Evolutionary conservation across 2,797 vertebrate species (phyloP), one percentile per base, ranked within the genome.

Genomic region (Nothura maculosa): DNA sequence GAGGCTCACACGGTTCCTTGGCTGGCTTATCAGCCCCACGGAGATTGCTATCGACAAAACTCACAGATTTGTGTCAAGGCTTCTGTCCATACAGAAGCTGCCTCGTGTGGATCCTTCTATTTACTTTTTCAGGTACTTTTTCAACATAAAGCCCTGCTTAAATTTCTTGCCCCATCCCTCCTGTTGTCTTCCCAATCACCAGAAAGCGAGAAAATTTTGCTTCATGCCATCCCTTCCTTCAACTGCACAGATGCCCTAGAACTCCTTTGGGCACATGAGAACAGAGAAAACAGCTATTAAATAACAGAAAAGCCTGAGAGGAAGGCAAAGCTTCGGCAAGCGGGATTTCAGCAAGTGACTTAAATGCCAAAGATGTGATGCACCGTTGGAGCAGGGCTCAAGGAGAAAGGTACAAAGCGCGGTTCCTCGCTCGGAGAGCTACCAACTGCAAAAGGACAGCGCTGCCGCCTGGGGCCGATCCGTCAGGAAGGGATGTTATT

Each of bases 211-310:
- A 76, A 50, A 40, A 48, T 89, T 47, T 45, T 93, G 57, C 85
- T 94, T 78, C 94, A 91, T 91, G 85, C 84, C 96, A 94, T 27
- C 57, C 30, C 22, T 74, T 63, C 74, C 12, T 30, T 86, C 77
- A 79, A 68, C 72, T 48, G 93, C 90, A 84, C 94, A 93, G 94
- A 92, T 66, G 75, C 67, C 83, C 57, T 36, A 13, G 18, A 77
- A 69, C 74, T 93, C 90, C 83, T 96, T 4, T 81, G 94, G 94
- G 95, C 60, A 48, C 78, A 28, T 48, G 17, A 57, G 60, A n/a
- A 80, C 77, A 94, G 92, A 94, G 75, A 80, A 93, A 96, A 83
- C 78, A 93, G 82, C 83, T 87, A 34, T 60, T 85, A 89, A 95
- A 94, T 76, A 91, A 81, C 91, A 93, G 55, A 48, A 57, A 93